A percentile compares a stretch with the other conserved stretches of the same genome.
phyloP scores from a whole-genome alignment of 2,113 vertebrate species.

The Dasyurus viverrinus region DNA sequence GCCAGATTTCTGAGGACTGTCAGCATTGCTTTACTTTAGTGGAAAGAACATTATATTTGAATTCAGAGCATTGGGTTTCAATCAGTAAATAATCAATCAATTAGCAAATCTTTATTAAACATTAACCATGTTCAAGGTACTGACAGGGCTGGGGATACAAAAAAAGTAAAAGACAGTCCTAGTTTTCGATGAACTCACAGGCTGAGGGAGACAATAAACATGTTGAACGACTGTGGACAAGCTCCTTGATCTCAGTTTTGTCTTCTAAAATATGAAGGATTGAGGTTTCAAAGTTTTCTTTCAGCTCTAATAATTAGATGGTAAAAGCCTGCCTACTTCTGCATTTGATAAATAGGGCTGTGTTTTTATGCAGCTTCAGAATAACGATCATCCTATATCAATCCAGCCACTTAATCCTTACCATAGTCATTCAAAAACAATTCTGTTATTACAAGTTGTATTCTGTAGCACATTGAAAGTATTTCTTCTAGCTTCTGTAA shows the following conservation, averaged over 20 bases:
- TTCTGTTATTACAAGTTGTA: neutral
- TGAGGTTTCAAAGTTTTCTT: neutral
- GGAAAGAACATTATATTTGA: neutral
- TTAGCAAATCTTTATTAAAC: neutral
- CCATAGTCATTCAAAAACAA: constrained; percentile 15
- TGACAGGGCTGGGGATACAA: neutral
- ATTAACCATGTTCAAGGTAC: neutral
- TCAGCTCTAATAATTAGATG: neutral
- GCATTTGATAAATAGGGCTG: neutral
- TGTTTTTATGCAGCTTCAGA: neutral
- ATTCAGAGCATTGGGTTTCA: neutral
- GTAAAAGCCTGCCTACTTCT: neutral
- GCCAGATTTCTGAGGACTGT: neutral
- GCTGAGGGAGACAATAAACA: neutral
- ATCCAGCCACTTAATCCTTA: neutral
- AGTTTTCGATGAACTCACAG: neutral
- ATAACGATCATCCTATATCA: neutral
- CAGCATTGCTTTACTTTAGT: neutral
- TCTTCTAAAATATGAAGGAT: neutral
- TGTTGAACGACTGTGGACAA: neutral
- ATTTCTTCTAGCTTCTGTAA: neutral
- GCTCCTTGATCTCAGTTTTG: neutral
- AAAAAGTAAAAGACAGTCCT: neutral
- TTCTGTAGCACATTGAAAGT: neutral
- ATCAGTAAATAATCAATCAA: neutral